A percentile compares a stretch with the other conserved stretches of the same genome.
Evolutionary conservation across 2,113 vertebrate species (phyloP).

Genomic region (Megatriorchis doriae): DNA sequence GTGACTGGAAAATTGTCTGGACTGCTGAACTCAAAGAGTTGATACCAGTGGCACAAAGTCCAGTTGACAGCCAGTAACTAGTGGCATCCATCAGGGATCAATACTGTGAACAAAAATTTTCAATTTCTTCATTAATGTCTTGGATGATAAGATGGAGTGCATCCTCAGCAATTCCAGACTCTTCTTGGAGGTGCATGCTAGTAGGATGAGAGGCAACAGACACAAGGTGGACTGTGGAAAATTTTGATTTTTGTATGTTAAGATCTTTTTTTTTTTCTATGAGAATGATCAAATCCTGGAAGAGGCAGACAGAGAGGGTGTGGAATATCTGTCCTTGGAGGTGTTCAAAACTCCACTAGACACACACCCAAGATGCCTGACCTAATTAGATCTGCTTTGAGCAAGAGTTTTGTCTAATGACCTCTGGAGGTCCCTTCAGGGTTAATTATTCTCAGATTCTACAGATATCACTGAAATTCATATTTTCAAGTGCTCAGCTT

Average conservation of each 20-base stretch:
- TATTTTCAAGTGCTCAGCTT: neutral
- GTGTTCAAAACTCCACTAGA: neutral
- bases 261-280: neutral
- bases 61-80: neutral
- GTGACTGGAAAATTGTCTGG: neutral
- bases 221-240: neutral
- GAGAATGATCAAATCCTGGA: neutral
- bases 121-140: neutral
- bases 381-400: neutral
- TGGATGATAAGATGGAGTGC: neutral
- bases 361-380: neutral
- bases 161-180: neutral
- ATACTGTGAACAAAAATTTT: neutral
- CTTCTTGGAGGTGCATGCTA: neutral
- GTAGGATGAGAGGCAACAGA: neutral
- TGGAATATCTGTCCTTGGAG: neutral
- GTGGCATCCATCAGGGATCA: neutral
- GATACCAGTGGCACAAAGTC: neutral
- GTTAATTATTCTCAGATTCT: neutral
- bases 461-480: neutral
- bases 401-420: neutral
- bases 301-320: neutral
- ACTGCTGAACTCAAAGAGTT: neutral
- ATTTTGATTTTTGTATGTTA: neutral
- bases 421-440: neutral